phyloP scores from a whole-genome alignment of 2,113 vertebrate species.

The Mustelus asterias region DNA sequence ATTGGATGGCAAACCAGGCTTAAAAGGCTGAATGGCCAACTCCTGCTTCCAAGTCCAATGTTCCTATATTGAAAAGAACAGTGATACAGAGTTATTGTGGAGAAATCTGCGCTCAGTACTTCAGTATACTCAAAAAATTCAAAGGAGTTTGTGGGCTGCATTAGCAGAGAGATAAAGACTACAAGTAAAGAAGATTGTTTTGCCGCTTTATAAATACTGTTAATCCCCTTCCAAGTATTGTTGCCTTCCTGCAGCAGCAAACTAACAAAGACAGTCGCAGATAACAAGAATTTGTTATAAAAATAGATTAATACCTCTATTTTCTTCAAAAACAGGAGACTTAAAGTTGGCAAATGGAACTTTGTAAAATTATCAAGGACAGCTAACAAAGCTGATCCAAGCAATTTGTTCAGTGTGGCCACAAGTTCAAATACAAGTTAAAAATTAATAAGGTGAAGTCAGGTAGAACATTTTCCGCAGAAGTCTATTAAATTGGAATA shows the following conservation, averaged over 20 bases:
- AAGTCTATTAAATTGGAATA: not conserved
- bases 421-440: constrained; percentile 9
- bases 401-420: not conserved
- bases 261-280: not conserved
- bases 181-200: not conserved
- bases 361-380: not conserved
- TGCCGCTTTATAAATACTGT: not conserved
- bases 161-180: not conserved
- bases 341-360: not conserved
- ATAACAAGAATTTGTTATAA: not conserved
- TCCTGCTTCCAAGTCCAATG: not conserved
- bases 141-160: not conserved
- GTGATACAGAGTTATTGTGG: not conserved
- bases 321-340: not conserved
- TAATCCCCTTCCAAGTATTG: not conserved
- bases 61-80: not conserved
- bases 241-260: not conserved
- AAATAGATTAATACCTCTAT: not conserved
- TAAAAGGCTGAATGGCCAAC: too few species aligned
- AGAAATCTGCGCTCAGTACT: not conserved
- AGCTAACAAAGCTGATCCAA: not conserved
- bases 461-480: not conserved
- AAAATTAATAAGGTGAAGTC: constrained; percentile 27
- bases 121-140: not conserved
- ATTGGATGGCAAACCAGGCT: too few species aligned